A percentile compares a stretch with the other conserved stretches of the same genome.
phyloP scores from a whole-genome alignment of 2,113 vertebrate species.

The Prochilodus magdalenae region DNA sequence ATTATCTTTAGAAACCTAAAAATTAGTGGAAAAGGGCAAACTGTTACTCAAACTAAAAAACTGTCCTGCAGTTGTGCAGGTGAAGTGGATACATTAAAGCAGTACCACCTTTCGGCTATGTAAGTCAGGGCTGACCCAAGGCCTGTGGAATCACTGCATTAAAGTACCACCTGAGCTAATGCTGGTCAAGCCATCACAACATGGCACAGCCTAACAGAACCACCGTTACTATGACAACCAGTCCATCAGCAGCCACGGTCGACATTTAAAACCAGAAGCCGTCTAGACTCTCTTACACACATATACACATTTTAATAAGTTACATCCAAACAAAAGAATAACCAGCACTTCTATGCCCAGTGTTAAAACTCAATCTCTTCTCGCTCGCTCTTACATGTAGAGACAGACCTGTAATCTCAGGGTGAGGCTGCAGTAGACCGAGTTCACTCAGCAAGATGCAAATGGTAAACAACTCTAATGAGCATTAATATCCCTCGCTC shows the following conservation, averaged over 20 bases:
- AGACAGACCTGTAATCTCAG: neutral
- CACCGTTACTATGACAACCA: slow-evolving; percentile 24
- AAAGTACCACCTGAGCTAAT: neutral
- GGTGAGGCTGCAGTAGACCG: neutral
- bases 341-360: neutral
- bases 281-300: neutral
- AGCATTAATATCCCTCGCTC: neutral
- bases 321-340: neutral
- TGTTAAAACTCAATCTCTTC: neutral
- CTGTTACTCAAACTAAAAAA: too few relatives aligned
- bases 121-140: too few relatives aligned
- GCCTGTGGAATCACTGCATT: too few relatives aligned
- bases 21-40: too few relatives aligned
- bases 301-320: neutral
- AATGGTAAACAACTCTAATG: neutral
- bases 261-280: slow-evolving; percentile 30
- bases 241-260: slow-evolving; percentile 3
- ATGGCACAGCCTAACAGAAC: neutral
- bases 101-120: neutral
- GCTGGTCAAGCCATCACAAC: neutral
- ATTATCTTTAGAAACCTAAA: too few relatives aligned
- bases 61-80: too few relatives aligned
- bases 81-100: too few relatives aligned
- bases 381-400: neutral
- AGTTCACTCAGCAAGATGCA: neutral